A percentile compares a stretch with the other conserved stretches of the same genome.
Conservation (phyloP, 2,113 vertebrate genomes). For the Ptychochromis oligacanthus region DNA sequence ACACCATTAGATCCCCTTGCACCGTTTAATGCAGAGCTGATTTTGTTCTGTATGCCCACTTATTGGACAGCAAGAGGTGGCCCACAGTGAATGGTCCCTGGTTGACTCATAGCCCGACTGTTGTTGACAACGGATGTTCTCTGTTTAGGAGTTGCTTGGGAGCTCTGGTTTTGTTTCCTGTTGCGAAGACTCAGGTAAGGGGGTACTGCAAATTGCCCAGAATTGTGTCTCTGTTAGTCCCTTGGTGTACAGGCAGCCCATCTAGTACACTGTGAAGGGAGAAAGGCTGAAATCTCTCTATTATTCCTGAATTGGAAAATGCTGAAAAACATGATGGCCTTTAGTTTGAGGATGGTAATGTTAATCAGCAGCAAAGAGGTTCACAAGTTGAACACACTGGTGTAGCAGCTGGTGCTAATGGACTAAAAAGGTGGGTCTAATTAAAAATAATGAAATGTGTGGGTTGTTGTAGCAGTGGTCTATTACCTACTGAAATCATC, state of each 20-base stretch:
- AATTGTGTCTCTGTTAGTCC: slow-evolving; percentile 19
- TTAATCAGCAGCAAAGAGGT: slow-evolving; percentile 23
- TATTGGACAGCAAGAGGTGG: neutral
- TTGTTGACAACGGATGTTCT: neutral
- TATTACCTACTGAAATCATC: slow-evolving; percentile 18
- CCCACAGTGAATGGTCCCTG: neutral
- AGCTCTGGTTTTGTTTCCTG: neutral
- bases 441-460: slow-evolving; percentile 41
- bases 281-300: neutral
- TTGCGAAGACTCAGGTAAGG: neutral
- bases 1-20: neutral
- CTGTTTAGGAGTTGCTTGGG: neutral
- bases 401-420: slow-evolving; percentile 42
- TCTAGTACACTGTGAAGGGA: slow-evolving; percentile 4
- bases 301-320: slow-evolving; percentile 17
- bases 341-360: slow-evolving; percentile 20
- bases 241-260: neutral
- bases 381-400: slow-evolving; percentile 15
- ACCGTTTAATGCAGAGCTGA: neutral
- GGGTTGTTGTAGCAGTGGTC: slow-evolving; percentile 8
- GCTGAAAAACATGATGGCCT: slow-evolving; percentile 14
- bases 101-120: neutral
- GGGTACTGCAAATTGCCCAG: slow-evolving; percentile 12
- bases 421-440: slow-evolving; percentile 32
- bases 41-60: neutral